Evolutionary conservation across 2,888 invertebrate genomes (phyloP).

Genomic region (Kuschelorhynchus macadamiae): DNA sequence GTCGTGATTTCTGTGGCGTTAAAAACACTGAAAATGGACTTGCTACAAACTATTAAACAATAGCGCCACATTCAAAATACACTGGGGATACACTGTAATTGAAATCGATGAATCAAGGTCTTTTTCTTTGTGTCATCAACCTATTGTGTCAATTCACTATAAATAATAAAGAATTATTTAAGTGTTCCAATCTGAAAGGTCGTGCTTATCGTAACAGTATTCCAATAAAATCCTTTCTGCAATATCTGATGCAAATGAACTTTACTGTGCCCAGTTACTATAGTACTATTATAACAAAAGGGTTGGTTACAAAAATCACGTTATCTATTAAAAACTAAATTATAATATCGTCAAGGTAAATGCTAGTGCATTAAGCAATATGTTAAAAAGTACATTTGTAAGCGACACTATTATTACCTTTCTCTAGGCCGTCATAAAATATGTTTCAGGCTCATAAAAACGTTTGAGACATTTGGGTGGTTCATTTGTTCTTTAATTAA

Average conservation of each 20-base stretch:
- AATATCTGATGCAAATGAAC: constrained; percentile 12
- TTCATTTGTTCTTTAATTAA: neutral
- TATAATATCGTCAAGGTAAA: constrained; percentile 31
- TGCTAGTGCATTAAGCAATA: constrained; percentile 19
- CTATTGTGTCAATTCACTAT: too few relatives aligned
- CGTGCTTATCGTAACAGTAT: neutral
- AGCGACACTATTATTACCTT: constrained; percentile 20
- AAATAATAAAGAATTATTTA: neutral
- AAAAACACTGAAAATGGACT: too few relatives aligned
- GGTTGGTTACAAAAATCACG: constrained; percentile 36
- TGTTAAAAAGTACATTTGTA: constrained; percentile 6
- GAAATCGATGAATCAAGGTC: neutral
- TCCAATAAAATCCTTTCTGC: neutral
- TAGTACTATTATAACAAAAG: constrained; percentile 16
- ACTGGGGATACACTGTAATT: too few relatives aligned
- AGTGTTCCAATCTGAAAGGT: neutral
- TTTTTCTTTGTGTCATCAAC: neutral
- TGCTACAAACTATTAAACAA: too few relatives aligned
- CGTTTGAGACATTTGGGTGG: neutral
- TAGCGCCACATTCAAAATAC: too few relatives aligned
- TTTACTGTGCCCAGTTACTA: neutral
- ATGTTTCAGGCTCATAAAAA: neutral
- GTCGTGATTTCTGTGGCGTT: too few relatives aligned
- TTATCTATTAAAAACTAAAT: constrained; percentile 25
- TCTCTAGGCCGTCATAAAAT: constrained; percentile 9